Evolutionary conservation across 1,140 invertebrate genomes (phyloP).

Genomic region (Hirudo medicinalis): DNA sequence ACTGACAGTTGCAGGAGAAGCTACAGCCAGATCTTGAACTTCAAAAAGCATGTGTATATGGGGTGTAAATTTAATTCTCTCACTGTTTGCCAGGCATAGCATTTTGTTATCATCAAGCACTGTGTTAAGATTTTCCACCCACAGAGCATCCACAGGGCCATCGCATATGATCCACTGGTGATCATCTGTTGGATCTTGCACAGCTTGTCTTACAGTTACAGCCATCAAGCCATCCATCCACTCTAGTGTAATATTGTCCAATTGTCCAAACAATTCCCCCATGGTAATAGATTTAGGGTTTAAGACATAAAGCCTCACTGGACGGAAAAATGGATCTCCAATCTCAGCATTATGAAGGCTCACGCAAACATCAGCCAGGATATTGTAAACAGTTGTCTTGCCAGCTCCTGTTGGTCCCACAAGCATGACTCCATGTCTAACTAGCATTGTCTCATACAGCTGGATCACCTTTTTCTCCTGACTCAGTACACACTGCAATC

Average conservation of each 20-base stretch:
- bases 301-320: constrained; percentile 37
- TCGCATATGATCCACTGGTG: constrained; percentile 43
- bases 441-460: constrained; percentile 42
- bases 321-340: constrained; percentile 38
- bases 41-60: constrained; percentile 44
- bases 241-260: constrained; percentile 41
- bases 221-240: constrained; percentile 43
- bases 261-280: constrained; percentile 42
- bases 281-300: constrained; percentile 43
- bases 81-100: constrained; percentile 44
- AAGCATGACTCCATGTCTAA: constrained; percentile 43
- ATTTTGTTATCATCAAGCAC: constrained; percentile 47
- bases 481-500: constrained; percentile 32
- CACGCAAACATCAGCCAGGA: constrained; percentile 32
- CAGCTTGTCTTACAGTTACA: constrained; percentile 35
- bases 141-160: constrained; percentile 42
- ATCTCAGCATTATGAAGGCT: constrained; percentile 32
- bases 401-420: constrained; percentile 43
- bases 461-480: constrained; percentile 43
- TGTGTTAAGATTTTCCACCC: constrained; percentile 46
- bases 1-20: constrained; percentile 43
- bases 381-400: constrained; percentile 43
- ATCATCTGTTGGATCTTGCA: constrained; percentile 38
- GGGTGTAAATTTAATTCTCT: constrained; percentile 42
- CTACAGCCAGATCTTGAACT: constrained; percentile 42